Conservation (phyloP, 2,888 invertebrate species). For the Sinohyriopsis cumingii region DNA sequence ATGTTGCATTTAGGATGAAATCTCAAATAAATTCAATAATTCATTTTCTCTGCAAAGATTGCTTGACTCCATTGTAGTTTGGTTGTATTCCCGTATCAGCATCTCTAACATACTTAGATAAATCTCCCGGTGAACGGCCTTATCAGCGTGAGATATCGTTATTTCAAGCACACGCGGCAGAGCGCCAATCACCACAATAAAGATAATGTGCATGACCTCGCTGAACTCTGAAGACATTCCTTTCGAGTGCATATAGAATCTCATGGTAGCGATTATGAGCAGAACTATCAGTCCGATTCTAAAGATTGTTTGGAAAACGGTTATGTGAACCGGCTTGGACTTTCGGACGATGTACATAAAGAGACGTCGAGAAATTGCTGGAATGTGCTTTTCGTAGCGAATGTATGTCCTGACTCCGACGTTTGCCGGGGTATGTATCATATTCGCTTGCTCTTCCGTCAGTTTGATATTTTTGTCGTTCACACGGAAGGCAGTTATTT, state of each 20-base stretch:
- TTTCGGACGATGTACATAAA: conserved; percentile 11
- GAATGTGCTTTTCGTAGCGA: conserved; percentile 6
- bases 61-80: too few species aligned
- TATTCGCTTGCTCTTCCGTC: too few species aligned
- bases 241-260: conserved; percentile 2
- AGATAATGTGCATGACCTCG: conserved; percentile 26
- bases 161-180: conserved; percentile 22
- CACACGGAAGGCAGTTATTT: too few species aligned
- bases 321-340: conserved; percentile 16
- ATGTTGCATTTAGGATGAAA: too few species aligned
- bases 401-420: background rate
- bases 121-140: conserved; percentile 17
- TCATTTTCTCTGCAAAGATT: too few species aligned
- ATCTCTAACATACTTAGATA: background rate
- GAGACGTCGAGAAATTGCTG: conserved; percentile 14
- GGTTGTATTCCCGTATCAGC: too few species aligned
- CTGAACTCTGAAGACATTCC: conserved; percentile 11
- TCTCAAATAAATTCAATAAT: too few species aligned
- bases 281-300: conserved; percentile 8
- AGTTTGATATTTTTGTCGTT: too few species aligned
- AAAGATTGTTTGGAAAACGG: conserved; percentile 10
- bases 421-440: too few species aligned
- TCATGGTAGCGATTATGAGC: conserved; percentile 3
- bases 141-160: conserved; percentile 12
- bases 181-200: conserved; percentile 21